Evolutionary conservation across 2,888 invertebrate genomes (phyloP).

Genomic region (Athrips mouffetella): DNA sequence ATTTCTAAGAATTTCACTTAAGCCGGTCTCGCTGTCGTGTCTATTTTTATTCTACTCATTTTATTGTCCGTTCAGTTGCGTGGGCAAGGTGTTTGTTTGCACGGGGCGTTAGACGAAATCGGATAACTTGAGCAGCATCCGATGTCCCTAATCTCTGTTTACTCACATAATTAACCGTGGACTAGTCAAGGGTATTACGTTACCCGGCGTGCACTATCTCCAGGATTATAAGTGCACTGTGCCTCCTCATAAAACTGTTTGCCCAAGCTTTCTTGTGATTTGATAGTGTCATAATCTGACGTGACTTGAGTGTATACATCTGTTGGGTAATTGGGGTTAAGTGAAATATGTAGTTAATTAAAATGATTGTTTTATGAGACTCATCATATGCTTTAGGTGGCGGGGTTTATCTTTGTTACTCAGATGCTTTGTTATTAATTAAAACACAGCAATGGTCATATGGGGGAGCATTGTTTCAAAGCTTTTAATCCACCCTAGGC

Average conservation of each 20-base stretch:
- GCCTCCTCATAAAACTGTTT: conserved; percentile 36
- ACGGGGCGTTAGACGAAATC: conserved; percentile 39
- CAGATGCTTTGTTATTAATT: not conserved
- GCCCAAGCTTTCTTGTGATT: conserved; percentile 42
- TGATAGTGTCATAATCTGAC: conserved; percentile 41
- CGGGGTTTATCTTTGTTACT: not conserved
- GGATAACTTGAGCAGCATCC: conserved; percentile 45
- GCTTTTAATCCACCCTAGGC: too few relatives aligned
- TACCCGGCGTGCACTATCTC: conserved; percentile 50
- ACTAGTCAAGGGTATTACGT: conserved; percentile 55
- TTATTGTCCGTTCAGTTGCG: conserved; percentile 6
- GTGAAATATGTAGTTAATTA: not conserved
- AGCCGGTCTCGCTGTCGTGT: not conserved
- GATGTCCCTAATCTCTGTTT: conserved; percentile 54
- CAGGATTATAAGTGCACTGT: conserved; percentile 37
- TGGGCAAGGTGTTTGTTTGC: conserved; percentile 30
- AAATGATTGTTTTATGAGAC: too few relatives aligned
- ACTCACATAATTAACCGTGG: conserved; percentile 53
- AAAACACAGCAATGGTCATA: too few relatives aligned
- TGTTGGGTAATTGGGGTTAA: not conserved
- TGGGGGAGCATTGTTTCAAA: too few relatives aligned
- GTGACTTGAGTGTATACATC: conserved; percentile 3
- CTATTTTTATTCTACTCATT: conserved; percentile 9
- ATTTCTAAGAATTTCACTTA: too few relatives aligned
- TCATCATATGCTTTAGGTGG: too few relatives aligned